A percentile compares a stretch with the other conserved stretches of the same genome.
Conservation (phyloP, 2,888 invertebrate genomes). For the Pinctada fucata region DNA sequence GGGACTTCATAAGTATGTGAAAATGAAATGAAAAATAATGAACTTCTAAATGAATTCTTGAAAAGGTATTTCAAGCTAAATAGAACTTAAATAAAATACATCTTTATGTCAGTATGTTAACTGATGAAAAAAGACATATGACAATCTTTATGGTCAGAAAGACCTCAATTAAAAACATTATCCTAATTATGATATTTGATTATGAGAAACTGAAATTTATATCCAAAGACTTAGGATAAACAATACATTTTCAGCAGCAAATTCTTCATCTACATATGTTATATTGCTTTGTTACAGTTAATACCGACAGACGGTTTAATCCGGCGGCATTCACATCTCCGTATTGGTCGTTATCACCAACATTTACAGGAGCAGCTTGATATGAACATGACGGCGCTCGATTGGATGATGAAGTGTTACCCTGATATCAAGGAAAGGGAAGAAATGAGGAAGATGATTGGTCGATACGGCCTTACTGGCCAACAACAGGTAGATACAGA, state of each 20-base stretch:
- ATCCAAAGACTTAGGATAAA: no score
- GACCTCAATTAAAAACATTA: no score
- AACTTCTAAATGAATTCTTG: background rate
- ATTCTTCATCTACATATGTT: no score
- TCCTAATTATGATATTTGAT: no score
- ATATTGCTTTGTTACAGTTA: slow-evolving; percentile 80
- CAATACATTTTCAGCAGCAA: no score
- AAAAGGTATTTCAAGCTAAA: slow-evolving; percentile 72
- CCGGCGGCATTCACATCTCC: slow-evolving; percentile 97
- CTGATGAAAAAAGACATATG: no score
- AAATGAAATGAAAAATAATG: background rate
- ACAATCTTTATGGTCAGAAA: no score
- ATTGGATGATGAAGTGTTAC: slow-evolving; percentile 98
- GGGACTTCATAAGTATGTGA: slow-evolving; percentile 72
- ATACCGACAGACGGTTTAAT: slow-evolving; percentile 97
- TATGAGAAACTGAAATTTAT: no score
- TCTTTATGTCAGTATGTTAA: no score
- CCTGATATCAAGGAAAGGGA: slow-evolving; percentile 98
- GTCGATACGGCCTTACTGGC: slow-evolving; percentile 97
- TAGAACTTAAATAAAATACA: no score
- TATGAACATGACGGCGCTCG: slow-evolving; percentile 94
- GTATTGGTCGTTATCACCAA: slow-evolving; percentile 98
- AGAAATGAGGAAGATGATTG: slow-evolving; percentile 99
- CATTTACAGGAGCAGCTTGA: slow-evolving; percentile 98
- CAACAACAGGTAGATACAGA: slow-evolving; percentile 82